Percentiles rank a stretch among this genome's conserved stretches.
phyloP scores from a whole-genome alignment of 2,888 invertebrate genomes.

The Melitaea athalia region DNA sequence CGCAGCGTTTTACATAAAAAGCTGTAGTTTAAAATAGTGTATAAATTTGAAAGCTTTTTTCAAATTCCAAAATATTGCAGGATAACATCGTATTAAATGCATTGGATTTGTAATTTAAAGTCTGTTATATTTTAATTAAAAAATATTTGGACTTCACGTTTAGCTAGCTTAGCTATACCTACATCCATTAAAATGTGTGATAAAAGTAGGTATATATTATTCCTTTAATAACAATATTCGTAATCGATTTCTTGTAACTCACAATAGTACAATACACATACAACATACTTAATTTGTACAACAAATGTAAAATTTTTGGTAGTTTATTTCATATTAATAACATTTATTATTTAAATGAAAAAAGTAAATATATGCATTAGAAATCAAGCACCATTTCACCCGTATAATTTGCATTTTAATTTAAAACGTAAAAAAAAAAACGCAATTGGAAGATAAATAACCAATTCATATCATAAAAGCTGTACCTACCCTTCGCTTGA shows the following conservation, averaged over 20 bases:
- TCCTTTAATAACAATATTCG: background rate
- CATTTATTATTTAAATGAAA: background rate
- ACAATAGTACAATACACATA: background rate
- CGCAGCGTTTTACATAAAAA: too few species aligned
- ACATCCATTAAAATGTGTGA: too few species aligned
- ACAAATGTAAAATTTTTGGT: conserved; percentile 8
- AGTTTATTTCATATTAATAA: background rate
- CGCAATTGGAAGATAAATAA: background rate
- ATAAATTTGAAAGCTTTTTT: background rate
- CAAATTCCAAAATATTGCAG: too few species aligned
- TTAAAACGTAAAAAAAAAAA: background rate
- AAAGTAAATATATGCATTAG: background rate
- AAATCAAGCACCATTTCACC: conserved; percentile 14
- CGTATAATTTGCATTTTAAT: conserved; percentile 8
- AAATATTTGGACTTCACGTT: too few species aligned
- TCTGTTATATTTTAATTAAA: too few species aligned
- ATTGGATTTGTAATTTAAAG: too few species aligned
- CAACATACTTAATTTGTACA: conserved; percentile 2
- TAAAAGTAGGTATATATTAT: too few species aligned
- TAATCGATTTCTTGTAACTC: background rate
- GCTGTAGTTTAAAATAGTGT: background rate
- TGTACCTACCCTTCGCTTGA: background rate
- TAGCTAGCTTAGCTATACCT: too few species aligned
- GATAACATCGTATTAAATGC: too few species aligned
- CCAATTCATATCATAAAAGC: background rate